Base-by-base conservation (phyloP, 2,888 invertebrate genomes). In the Micoletzkya japonica region DNA sequence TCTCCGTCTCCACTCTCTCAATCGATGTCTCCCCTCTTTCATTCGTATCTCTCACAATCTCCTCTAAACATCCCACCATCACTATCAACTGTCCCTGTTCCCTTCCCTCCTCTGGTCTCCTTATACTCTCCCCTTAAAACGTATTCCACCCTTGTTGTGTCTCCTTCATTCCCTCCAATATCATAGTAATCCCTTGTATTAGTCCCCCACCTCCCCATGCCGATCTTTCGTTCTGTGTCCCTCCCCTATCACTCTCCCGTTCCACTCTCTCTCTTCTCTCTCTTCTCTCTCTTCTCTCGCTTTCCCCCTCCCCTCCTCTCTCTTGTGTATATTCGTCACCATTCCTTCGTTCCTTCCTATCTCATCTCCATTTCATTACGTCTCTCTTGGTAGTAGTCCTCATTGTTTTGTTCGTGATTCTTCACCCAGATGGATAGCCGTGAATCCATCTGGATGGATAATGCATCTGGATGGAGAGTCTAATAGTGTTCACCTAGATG, bases 41-140 rank as follows among this genome's bases (percentile, higher is more conserved):
- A 17, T 59, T 26, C 30, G 14, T 7, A 10, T 30, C 28, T 24
- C 10, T 14, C 10, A 10, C 14, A 44, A 10, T 20, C 44, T 44
- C 20, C 44, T 44, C 20, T 44, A 10, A 20, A 44, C 20, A 44
- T 10, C 44, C 44, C 44, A 44, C 44, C 44, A 14, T 44, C 20
- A 20, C 44, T 44, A 14, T 44, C 10, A 44, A 44, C 30, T 57
- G 26, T 26, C 28, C 17, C 59, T n/a, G 59, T 4, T 59, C 26
- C 20, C 59, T 20, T 36, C 4, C 30, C 32, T 34, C 34, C 17
- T 0, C 59, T 24, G 10, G 6, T 14, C 10, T n/a, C 32, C 20
- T 60, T n/a, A 37, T 37, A 60, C n/a, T 60, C n/a, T 57, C 36
- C 36, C 36, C 6, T 30, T 30, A n/a, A 58, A 36, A n/a, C 58